Evolutionary conservation across 2,797 vertebrate species (phyloP).

Genomic region (Champsocephalus esox): DNA sequence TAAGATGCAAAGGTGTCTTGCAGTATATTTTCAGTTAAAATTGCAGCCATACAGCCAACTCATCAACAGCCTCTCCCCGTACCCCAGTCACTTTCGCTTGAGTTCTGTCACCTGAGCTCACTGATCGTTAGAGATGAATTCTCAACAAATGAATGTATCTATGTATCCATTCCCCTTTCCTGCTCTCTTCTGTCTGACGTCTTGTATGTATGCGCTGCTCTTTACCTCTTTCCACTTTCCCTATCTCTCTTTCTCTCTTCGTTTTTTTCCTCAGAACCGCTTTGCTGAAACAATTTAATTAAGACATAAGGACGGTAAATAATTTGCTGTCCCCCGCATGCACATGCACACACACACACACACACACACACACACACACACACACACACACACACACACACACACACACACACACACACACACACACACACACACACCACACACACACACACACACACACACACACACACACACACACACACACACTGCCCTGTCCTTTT

Average conservation of each 20-base stretch:
- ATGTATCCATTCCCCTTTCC: conserved; percentile 63
- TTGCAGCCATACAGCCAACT: conserved; percentile 34
- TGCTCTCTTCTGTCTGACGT: conserved; percentile 78
- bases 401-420: neutral
- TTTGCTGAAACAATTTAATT: conserved; percentile 98
- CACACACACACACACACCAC: conserved; percentile 5
- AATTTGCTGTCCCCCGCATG: conserved; percentile 91
- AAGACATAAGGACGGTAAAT: conserved; percentile 96
- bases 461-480: neutral
- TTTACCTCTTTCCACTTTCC: conserved; percentile 67
- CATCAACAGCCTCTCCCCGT: conserved; percentile 10
- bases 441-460: conserved; percentile 1
- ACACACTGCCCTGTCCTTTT: conserved; percentile 58
- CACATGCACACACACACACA: conserved; percentile 31
- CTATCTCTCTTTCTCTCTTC: conserved; percentile 25
- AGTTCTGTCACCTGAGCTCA: conserved; percentile 47
- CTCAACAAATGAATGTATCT: conserved; percentile 42
- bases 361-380: too few relatives aligned
- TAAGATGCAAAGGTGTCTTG: conserved; percentile 33
- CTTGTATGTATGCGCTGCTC: conserved; percentile 78
- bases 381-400: too few relatives aligned
- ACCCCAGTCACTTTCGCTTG: conserved; percentile 22
- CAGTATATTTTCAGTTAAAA: conserved; percentile 37
- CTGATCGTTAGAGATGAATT: conserved; percentile 57
- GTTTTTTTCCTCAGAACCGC: conserved; percentile 82